These are phyloP conservation scores for Gymnocypris eckloni DNA, from an alignment of 2,797 vertebrate species.

Conservation along the genomic window DNA sequence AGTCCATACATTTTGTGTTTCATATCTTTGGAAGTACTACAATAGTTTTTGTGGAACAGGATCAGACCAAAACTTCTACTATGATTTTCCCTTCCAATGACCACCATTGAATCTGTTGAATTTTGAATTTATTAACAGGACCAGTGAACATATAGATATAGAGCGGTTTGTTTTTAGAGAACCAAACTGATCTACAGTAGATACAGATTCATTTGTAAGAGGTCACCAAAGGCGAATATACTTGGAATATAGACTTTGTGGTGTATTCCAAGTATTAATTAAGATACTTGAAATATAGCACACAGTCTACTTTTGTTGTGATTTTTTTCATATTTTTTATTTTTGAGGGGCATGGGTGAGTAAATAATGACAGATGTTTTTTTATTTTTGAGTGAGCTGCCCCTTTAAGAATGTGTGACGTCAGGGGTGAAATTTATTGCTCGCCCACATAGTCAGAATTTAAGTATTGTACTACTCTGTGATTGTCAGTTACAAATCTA, in stretches of 20 bases:
- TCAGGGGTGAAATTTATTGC: not conserved
- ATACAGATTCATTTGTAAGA: not conserved
- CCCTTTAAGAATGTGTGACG: not conserved
- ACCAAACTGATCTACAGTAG: not conserved
- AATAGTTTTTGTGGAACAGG: not conserved
- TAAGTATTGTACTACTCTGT: constrained; percentile 31
- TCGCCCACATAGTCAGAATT: not conserved
- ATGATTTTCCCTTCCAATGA: not conserved
- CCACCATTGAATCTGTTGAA: not conserved
- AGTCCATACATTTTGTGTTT: not conserved
- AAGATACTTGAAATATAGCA: not conserved
- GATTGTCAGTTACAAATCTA: constrained; percentile 37
- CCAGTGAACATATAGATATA: not conserved
- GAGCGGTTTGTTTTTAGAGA: not conserved
- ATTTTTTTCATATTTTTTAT: not conserved
- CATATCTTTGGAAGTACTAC: not conserved
- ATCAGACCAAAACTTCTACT: not conserved
- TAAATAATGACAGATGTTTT: not conserved
- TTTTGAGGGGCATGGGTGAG: not conserved
- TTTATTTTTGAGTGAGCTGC: not conserved
- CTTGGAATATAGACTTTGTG: not conserved
- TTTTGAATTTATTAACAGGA: not conserved
- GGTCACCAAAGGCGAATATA: not conserved
- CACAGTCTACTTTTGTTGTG: not conserved
- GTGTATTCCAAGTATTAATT: not conserved